These are phyloP conservation scores for Lutraria lutraria DNA, from an alignment of 2,888 invertebrate species.

Conservation along the genomic window DNA sequence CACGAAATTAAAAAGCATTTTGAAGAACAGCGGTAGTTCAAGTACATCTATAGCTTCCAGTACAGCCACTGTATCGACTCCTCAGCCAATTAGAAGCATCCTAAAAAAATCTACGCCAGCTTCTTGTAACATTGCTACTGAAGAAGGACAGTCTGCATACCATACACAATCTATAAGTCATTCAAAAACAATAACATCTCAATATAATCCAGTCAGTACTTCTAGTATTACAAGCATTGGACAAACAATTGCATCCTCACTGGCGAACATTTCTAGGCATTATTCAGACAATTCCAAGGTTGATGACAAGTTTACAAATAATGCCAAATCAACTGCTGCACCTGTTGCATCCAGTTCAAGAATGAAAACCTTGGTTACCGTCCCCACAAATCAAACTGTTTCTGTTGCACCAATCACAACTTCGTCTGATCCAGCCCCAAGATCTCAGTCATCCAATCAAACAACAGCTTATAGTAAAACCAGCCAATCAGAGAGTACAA, in stretches of 20 bases:
- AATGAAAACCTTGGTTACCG: neutral
- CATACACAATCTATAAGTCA: neutral
- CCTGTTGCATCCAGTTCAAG: neutral
- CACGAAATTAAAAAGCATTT: constrained; percentile 19
- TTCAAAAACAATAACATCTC: neutral
- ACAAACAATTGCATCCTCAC: neutral
- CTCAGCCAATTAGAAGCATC: neutral
- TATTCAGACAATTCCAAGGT: neutral
- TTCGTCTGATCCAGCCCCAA: neutral
- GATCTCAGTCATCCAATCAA: constrained; percentile 22
- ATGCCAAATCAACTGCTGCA: neutral
- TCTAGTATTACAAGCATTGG: neutral
- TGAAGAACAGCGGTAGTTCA: constrained; percentile 24
- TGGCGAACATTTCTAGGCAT: neutral
- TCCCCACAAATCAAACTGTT: neutral
- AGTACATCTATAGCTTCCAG: neutral
- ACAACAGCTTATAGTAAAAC: neutral
- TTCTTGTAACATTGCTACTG: neutral
- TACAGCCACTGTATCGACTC: no score
- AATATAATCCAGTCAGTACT: neutral
- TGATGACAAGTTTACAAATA: neutral
- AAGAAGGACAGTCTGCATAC: neutral
- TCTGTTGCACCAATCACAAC: neutral
- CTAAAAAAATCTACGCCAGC: neutral
- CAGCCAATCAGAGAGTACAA: constrained; percentile 7